Evolutionary conservation across 2,888 invertebrate genomes (phyloP).

Genomic region (Odontocolon sp.): DNA sequence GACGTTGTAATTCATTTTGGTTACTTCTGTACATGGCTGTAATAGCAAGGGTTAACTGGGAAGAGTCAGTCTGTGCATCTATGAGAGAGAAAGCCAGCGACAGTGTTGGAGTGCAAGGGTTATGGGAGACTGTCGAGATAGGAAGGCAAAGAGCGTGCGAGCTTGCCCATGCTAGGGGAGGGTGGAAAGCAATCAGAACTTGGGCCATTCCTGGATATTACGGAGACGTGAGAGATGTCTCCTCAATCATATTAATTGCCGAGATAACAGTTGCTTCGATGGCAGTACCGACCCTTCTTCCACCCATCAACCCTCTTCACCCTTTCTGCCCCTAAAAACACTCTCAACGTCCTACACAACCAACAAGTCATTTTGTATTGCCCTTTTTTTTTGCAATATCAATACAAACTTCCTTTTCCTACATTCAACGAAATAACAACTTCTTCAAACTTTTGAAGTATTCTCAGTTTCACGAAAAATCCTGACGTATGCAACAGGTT

Average conservation of each 20-base stretch:
- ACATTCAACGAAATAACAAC: no score
- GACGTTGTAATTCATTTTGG: slow-evolving; percentile 68
- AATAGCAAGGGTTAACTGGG: slow-evolving; percentile 2
- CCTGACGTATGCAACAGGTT: slow-evolving; percentile 72
- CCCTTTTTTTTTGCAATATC: no score
- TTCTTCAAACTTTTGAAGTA: no score
- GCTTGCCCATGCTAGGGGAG: slow-evolving; percentile 60
- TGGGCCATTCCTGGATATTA: slow-evolving; percentile 81
- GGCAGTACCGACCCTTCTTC: slow-evolving; percentile 67
- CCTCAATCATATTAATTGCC: slow-evolving; percentile 81
- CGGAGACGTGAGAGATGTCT: slow-evolving; percentile 81
- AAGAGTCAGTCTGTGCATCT: slow-evolving; percentile 1
- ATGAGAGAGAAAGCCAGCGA: slow-evolving; percentile 63
- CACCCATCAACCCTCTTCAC: slow-evolving; percentile 1
- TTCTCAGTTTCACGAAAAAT: slow-evolving; percentile 54
- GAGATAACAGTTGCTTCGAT: slow-evolving; percentile 79
- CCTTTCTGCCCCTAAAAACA: slow-evolving; percentile 5
- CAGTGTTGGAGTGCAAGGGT: slow-evolving; percentile 71
- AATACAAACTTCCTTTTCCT: no score
- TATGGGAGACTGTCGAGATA: slow-evolving; percentile 73
- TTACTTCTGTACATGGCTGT: slow-evolving; percentile 60
- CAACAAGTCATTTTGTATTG: no score
- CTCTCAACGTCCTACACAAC: slow-evolving; percentile 7
- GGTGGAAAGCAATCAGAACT: slow-evolving; percentile 80
- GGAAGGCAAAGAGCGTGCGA: slow-evolving; percentile 69